Evolutionary conservation across 2,888 invertebrate genomes (phyloP).

Genomic region (Apoda limacodes): DNA sequence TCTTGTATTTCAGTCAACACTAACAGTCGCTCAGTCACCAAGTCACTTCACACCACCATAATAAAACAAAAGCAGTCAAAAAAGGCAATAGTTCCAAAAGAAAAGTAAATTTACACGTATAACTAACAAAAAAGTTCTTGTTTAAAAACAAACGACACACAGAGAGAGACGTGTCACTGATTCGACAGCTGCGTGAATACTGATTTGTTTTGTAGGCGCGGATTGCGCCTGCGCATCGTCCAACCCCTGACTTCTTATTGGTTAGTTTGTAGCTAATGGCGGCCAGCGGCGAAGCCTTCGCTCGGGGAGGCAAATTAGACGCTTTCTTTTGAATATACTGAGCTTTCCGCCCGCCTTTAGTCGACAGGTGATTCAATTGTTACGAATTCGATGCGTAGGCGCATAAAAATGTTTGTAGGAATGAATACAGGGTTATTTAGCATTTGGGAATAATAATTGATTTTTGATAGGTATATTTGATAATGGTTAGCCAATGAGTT

Average conservation of each 20-base stretch:
- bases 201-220: constrained; percentile 33
- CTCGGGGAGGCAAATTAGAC: no score
- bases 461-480: no score
- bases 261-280: constrained; percentile 39
- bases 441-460: no score
- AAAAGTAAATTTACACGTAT: no score
- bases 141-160: constrained; percentile 34
- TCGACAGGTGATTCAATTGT: constrained; percentile 48
- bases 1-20: constrained; percentile 25
- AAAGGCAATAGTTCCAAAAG: constrained; percentile 17
- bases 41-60: constrained; percentile 53
- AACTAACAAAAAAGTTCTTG: constrained; percentile 54
- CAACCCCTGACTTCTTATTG: constrained; percentile 41
- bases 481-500: no score
- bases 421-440: no score
- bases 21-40: constrained; percentile 22
- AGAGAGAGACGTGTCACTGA: constrained; percentile 36
- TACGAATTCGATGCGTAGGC: constrained; percentile 45
- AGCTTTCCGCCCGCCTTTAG: constrained; percentile 56
- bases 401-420: no score
- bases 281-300: constrained; percentile 40
- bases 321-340: constrained; percentile 37
- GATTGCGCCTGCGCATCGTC: constrained; percentile 60
- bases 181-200: constrained; percentile 56
- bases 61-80: constrained; percentile 8